These are phyloP conservation scores for Diaprepes abbreviatus DNA, from an alignment of 2,888 invertebrate species.

Conservation along the genomic window DNA sequence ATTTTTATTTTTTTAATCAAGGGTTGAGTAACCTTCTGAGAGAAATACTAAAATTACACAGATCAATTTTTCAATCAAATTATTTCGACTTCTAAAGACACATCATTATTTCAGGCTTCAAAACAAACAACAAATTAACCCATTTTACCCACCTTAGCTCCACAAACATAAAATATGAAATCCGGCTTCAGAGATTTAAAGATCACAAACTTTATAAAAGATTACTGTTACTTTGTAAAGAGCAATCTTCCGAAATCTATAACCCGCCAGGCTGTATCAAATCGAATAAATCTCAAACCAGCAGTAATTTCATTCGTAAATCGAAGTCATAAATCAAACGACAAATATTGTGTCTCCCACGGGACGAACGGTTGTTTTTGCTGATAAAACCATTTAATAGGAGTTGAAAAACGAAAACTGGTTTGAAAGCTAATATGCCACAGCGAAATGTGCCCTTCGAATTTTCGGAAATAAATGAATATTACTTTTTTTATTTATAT, in stretches of 20 bases:
- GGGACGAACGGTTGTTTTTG: constrained; percentile 39
- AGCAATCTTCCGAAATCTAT: constrained; percentile 18
- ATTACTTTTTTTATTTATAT: neutral
- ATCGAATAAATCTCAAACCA: constrained; percentile 42
- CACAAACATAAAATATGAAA: neutral
- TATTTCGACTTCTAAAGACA: too few relatives aligned
- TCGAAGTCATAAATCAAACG: constrained; percentile 47
- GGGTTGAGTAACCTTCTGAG: too few relatives aligned
- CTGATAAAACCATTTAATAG: constrained; percentile 39
- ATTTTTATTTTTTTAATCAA: too few relatives aligned
- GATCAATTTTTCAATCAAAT: too few relatives aligned
- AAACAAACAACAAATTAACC: too few relatives aligned
- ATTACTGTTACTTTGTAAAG: constrained; percentile 18
- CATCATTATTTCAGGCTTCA: too few relatives aligned
- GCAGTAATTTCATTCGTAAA: constrained; percentile 46
- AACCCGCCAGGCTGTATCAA: constrained; percentile 40
- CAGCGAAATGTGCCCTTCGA: neutral
- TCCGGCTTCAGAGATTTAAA: constrained; percentile 11
- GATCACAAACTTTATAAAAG: constrained; percentile 13
- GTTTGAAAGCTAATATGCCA: constrained; percentile 26
- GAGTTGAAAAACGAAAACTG: constrained; percentile 30
- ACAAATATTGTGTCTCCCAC: constrained; percentile 43
- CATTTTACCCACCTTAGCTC: neutral
- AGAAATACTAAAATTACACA: too few relatives aligned
- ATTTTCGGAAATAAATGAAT: constrained; percentile 2